Conservation (phyloP, 2,797 vertebrate species). For the Mormyrus hasselquistii region DNA sequence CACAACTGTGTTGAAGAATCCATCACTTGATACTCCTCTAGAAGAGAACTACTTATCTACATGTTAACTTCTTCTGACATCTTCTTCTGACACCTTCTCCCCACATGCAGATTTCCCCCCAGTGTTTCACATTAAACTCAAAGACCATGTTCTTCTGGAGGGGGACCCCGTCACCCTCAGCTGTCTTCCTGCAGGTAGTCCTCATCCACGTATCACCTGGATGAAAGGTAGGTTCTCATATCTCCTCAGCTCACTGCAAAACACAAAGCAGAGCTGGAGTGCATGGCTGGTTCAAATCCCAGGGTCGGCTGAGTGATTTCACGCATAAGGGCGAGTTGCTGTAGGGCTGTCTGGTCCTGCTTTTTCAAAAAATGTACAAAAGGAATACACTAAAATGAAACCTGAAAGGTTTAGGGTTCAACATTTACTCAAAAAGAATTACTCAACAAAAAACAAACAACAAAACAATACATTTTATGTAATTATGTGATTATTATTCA, state of each 20-base stretch:
- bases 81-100: neutral
- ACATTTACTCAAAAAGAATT: neutral
- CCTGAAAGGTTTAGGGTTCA: neutral
- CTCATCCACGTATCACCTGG: slow-evolving; percentile 83
- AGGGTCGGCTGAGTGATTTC: neutral
- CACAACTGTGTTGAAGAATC: neutral
- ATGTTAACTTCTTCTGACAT: neutral
- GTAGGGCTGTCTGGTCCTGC: neutral
- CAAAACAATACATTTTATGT: neutral
- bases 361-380: neutral
- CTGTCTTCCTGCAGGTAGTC: slow-evolving; percentile 90
- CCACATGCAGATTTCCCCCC: slow-evolving; percentile 80
- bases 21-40: neutral
- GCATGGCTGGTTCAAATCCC: neutral
- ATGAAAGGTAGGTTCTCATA: slow-evolving; percentile 72
- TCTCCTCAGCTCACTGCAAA: neutral
- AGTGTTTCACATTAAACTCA: slow-evolving; percentile 94
- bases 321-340: neutral
- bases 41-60: neutral
- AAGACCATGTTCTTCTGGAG: slow-evolving; percentile 91
- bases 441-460: neutral
- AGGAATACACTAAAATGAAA: neutral
- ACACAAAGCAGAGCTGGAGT: neutral
- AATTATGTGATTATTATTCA: neutral
- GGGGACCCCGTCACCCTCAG: slow-evolving; percentile 91